Evolutionary conservation across 2,797 vertebrate species (phyloP).

Genomic region (Eulemur coronatus): DNA sequence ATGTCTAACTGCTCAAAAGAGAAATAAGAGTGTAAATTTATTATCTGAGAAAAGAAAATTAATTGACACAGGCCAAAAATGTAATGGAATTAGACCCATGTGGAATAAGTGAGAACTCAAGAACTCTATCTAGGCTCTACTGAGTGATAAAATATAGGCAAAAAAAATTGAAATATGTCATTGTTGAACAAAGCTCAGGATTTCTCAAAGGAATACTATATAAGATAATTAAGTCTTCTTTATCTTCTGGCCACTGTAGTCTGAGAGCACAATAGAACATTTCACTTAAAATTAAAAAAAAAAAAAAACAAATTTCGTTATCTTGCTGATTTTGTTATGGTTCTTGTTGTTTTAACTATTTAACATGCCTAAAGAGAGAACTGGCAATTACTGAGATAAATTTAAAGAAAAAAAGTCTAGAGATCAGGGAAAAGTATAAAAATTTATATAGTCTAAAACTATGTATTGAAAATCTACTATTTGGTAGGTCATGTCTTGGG

Average conservation of each 20-base stretch:
- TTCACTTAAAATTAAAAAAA: not conserved
- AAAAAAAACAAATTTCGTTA: not conserved
- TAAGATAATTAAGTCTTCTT: not conserved
- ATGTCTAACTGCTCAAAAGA: slow-evolving; percentile 37
- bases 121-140: slow-evolving; percentile 31
- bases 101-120: slow-evolving; percentile 35
- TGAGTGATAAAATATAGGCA: slow-evolving; percentile 27
- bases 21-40: not conserved
- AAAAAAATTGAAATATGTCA: slow-evolving; percentile 1
- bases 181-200: not conserved
- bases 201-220: slow-evolving; percentile 1
- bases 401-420: not conserved
- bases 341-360: not conserved
- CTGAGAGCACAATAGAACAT: not conserved
- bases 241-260: not conserved
- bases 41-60: slow-evolving; percentile 63
- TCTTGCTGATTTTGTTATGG: not conserved
- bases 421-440: not conserved
- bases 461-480: not conserved
- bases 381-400: not conserved
- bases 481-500: not conserved
- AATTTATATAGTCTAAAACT: not conserved
- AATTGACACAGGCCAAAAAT: slow-evolving; percentile 63
- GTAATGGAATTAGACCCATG: slow-evolving; percentile 37
- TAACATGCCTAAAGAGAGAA: not conserved